Percentiles rank a stretch among this genome's conserved stretches.
Conservation (phyloP, 2,797 vertebrate species). For the Aratinga solstitialis region DNA sequence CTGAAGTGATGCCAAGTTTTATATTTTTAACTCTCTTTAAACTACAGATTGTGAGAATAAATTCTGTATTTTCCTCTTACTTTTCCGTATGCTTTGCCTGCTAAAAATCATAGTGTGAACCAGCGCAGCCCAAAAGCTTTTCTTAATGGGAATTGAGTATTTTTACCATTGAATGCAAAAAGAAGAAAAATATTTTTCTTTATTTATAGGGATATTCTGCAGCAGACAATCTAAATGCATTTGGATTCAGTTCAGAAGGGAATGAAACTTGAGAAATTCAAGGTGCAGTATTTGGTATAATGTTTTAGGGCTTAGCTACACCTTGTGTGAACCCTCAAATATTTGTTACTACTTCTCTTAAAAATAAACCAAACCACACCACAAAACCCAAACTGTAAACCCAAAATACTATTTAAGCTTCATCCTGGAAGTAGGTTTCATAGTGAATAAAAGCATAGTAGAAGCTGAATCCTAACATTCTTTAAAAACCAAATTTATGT, state of each 20-base stretch:
- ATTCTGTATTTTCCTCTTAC: fast-evolving
- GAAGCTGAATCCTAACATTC: neutral
- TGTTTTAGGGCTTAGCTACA: neutral
- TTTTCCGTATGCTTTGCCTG: neutral
- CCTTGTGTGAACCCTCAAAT: neutral
- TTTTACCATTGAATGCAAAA: neutral
- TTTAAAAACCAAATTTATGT: neutral
- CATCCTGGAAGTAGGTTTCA: neutral
- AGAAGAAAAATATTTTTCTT: neutral
- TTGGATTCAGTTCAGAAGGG: neutral
- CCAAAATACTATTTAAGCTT: neutral
- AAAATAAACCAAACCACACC: neutral
- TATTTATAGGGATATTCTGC: neutral
- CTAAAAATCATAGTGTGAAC: neutral
- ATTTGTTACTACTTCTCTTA: neutral
- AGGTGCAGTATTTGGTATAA: neutral
- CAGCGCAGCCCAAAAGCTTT: neutral
- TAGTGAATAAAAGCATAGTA: neutral
- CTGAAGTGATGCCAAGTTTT: neutral
- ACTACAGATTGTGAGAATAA: neutral
- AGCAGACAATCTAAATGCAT: neutral
- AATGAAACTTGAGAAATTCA: neutral
- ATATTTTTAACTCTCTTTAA: neutral
- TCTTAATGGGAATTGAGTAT: neutral
- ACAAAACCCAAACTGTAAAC: neutral